Base-by-base conservation (phyloP, 2,113 vertebrate species). In the Rhinogobius similis region DNA sequence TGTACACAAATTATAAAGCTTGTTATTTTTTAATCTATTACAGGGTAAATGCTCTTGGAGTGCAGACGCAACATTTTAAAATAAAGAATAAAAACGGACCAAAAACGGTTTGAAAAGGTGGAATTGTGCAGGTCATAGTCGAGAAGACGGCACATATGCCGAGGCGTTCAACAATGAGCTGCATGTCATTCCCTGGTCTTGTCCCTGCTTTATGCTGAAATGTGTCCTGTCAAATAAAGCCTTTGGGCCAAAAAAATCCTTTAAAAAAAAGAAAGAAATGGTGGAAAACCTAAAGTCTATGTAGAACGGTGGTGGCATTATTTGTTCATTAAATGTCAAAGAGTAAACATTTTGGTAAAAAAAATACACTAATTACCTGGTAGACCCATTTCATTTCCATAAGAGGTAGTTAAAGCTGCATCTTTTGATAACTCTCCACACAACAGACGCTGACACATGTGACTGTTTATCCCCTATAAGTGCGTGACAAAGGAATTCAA, bases 1-100 rank as follows among this genome's bases (percentile, higher is more conserved):
- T 87, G 78, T 88, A 90, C 81, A 88, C 84, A 67, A 83, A 78
- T 78, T 79, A 81, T 68, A 82, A 79, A 82, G 77, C 50, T 75
- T 67, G 65, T 61, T 70, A 52, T 79, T 61, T 63, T 83, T n/a
- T 39, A 41, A 26, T 78, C 41, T 20, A 12, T 59, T 65, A 73
- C 44, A 69, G 61, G 3, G 44, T 76, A 63, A 63, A 43, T 64
- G 61, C 73, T 82, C 76, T 62, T 44, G 46, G 3, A 20, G n/a
- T 67, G 46, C 68, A 70, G 12, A 81, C 58, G 75, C 16, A 24
- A 11, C 24, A 10, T 59, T 29, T 12, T 82, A 75, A 64, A 81
- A 78, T 74, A 74, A 72, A 75, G 78, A 59, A 1, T 5, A 21
- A 68, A 20, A 39, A n/a, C n/a, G n/a, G n/a, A n/a, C n/a, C n/a